These are phyloP conservation scores for Thaumatotibia leucotreta DNA, from an alignment of 1,140 invertebrate species.

Conservation along the genomic window DNA sequence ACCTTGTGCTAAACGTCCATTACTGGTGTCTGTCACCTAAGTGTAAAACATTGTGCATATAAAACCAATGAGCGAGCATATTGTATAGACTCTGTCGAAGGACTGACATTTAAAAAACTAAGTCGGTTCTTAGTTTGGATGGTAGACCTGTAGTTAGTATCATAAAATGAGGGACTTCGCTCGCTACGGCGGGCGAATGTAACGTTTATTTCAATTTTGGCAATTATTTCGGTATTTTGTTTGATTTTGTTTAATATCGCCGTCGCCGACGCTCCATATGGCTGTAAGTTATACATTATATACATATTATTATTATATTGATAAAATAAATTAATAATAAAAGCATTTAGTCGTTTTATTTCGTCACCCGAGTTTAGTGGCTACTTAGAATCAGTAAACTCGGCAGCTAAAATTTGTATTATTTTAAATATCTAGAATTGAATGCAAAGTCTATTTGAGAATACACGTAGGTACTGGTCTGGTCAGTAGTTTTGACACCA, in stretches of 20 bases:
- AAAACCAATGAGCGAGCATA: not conserved
- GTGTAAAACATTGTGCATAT: not conserved
- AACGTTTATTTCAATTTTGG: constrained; percentile 36
- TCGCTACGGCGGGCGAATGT: constrained; percentile 35
- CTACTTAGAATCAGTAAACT: not conserved
- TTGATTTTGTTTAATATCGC: constrained; percentile 19
- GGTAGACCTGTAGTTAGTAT: constrained; percentile 29
- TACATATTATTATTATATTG: constrained; percentile 74
- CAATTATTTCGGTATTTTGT: constrained; percentile 12
- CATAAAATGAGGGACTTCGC: constrained; percentile 39
- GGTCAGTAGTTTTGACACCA: too few species aligned
- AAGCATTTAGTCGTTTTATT: constrained; percentile 42
- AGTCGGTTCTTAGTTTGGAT: not conserved
- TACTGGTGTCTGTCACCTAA: too few species aligned
- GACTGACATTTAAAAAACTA: not conserved
- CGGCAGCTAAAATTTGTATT: not conserved
- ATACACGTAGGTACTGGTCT: too few species aligned
- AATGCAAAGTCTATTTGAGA: too few species aligned
- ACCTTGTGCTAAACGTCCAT: too few species aligned
- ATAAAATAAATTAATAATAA: constrained; percentile 75
- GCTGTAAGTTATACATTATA: constrained; percentile 73
- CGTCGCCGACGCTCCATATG: constrained; percentile 34
- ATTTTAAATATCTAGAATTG: too few species aligned
- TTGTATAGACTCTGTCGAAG: not conserved
- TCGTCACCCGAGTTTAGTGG: too few species aligned